Base-by-base conservation (phyloP, 2,888 invertebrate genomes). In the Drosophila aldrichi region DNA sequence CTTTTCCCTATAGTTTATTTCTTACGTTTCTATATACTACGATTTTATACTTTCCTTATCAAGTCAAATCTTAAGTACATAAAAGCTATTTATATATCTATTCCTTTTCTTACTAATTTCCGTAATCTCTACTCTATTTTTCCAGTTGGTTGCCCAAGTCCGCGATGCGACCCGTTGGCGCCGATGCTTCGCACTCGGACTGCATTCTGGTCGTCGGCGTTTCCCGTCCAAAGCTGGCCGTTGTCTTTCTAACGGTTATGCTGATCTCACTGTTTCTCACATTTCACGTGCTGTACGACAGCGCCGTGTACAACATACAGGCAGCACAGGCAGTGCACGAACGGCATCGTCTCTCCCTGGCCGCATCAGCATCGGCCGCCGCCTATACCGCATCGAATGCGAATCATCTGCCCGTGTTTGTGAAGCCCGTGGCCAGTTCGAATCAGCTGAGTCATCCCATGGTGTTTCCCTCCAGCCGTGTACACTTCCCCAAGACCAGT, bases 261-360 rank as follows among this genome's bases (percentile, higher is more conserved):
- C 94, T 97, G 82, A 94, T 97, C 78, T 97, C 97, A 41, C 94
- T 97, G 82, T 97, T 97, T 93, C 95, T 97, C 91, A 97, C 97
- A 83, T 96, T 97, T 93, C 97, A 97, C 92, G 95, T 97, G 89
- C 95, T 97, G 70, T 97, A 97, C 94, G 97, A 97, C 94, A 96
- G 96, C 92, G 97, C 97, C 61, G 95, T 97, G 57, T 96, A 96
- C 93, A 96, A 96, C 90, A 94, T 97, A 84, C 96, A 96, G 93
- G 95, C 95, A 54, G 95, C 95, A 41, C 95, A 95, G 83, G 94
- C 94, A 88, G 94, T 94, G 43, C 94, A 95, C 71, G 95, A 94
- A 93, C 84, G 94, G 92, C 89, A 94, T 93, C 92, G 94, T 43
- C 81, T 92, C 70, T 90, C 92, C 1, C 75, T 93, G 74, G 84